A percentile compares a stretch with the other conserved stretches of the same genome.
These are phyloP conservation scores for Bostrychus sinensis DNA, from an alignment of 2,113 vertebrate genomes.

Conservation along the genomic window DNA sequence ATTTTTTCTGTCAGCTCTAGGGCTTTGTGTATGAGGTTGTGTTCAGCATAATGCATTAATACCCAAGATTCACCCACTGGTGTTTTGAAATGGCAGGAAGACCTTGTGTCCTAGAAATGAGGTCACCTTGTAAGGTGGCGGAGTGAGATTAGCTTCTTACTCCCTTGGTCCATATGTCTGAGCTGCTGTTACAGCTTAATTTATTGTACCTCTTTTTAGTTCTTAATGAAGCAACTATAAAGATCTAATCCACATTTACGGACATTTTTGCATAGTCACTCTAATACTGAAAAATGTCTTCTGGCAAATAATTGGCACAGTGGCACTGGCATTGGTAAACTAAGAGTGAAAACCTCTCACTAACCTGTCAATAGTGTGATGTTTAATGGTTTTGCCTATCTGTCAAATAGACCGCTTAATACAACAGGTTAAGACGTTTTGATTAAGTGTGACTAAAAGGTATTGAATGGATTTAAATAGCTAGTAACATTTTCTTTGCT, in stretches of 20 bases:
- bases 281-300: background rate
- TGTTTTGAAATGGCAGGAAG: conserved; percentile 50
- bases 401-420: conserved; percentile 29
- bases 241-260: background rate
- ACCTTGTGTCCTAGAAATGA: conserved; percentile 65
- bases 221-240: conserved; percentile 13
- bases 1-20: conserved; percentile 26
- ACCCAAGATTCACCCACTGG: conserved; percentile 20
- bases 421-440: conserved; percentile 14
- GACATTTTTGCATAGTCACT: background rate
- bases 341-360: conserved; percentile 36
- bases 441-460: conserved; percentile 22
- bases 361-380: conserved; percentile 53
- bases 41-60: conserved; percentile 14
- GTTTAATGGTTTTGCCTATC: conserved; percentile 45
- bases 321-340: conserved; percentile 20
- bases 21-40: conserved; percentile 8
- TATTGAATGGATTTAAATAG: background rate
- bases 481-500: background rate
- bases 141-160: conserved; percentile 74
- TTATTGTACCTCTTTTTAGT: conserved; percentile 54
- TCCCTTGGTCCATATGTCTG: conserved; percentile 72
- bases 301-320: conserved; percentile 19
- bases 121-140: conserved; percentile 71
- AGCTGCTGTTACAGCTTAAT: conserved; percentile 63